Percentiles rank a stretch among this genome's conserved stretches.
Evolutionary conservation across 2,113 vertebrate species (phyloP).

Genomic region (Acrocephalus arundinaceus): DNA sequence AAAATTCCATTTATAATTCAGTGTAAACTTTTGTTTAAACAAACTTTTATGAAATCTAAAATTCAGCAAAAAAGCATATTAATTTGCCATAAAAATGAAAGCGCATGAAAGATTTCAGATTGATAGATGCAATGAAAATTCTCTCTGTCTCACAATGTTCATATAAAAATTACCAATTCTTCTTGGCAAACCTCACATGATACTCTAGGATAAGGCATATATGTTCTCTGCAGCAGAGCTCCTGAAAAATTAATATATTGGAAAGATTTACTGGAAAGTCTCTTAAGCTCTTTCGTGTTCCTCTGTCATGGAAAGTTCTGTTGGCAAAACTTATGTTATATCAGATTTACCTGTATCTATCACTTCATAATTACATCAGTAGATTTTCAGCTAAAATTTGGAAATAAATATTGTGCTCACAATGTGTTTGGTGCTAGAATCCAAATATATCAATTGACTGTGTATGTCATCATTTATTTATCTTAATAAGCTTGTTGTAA

Average conservation of each 20-base stretch:
- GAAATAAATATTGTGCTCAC: background rate
- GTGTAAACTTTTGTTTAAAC: background rate
- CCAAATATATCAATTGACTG: background rate
- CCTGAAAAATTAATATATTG: slow-evolving; percentile 9
- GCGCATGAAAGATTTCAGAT: background rate
- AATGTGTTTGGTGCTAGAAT: background rate
- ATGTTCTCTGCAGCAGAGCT: background rate
- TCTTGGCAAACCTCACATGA: background rate
- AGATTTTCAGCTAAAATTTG: background rate
- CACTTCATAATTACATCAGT: background rate
- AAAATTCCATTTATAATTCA: background rate
- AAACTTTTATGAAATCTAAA: background rate
- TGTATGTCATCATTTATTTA: background rate
- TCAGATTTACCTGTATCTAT: background rate
- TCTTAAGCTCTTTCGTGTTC: background rate
- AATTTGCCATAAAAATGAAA: background rate
- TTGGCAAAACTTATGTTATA: background rate
- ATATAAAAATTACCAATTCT: background rate
- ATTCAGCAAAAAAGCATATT: background rate
- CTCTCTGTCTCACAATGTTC: background rate
- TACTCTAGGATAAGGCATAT: background rate
- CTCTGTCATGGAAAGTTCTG: background rate
- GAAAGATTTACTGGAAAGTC: background rate
- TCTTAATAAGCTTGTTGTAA: background rate
- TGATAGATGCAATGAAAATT: background rate